Evolutionary conservation across 2,888 invertebrate species (phyloP).

Genomic region (Vannuccia rotundouncinata): DNA sequence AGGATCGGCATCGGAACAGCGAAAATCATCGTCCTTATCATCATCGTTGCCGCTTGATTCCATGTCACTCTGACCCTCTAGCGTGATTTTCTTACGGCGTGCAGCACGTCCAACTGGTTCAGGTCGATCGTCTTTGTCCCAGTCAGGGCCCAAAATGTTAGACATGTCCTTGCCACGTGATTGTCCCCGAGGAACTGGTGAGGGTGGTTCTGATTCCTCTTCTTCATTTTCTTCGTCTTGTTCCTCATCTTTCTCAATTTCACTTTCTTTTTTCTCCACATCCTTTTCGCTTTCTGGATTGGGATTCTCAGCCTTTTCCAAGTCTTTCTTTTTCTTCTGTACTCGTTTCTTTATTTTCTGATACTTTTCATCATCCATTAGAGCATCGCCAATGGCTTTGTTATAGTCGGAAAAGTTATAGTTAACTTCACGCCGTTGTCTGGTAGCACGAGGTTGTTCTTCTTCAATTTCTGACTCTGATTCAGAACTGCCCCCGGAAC

Average conservation of each 20-base stretch:
- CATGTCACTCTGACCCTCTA: conserved; percentile 2
- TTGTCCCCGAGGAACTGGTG: neutral
- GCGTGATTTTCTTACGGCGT: neutral
- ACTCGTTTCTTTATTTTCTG: conserved; percentile 27
- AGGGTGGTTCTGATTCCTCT: conserved; percentile 25
- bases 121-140: conserved; percentile 29
- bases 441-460: neutral
- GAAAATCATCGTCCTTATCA: conserved; percentile 16
- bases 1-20: neutral
- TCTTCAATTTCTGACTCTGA: neutral
- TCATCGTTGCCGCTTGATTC: neutral
- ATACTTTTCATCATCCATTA: conserved; percentile 34
- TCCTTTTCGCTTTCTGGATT: neutral
- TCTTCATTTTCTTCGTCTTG: conserved; percentile 35
- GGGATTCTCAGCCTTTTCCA: neutral
- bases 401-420: conserved; percentile 33
- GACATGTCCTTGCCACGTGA: conserved; percentile 34
- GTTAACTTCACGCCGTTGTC: neutral
- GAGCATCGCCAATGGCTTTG: conserved; percentile 30
- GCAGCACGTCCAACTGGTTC: conserved; percentile 8
- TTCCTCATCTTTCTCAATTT: conserved; percentile 18
- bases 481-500: neutral
- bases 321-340: neutral
- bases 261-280: neutral
- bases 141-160: conserved; percentile 34